Base-by-base conservation (phyloP, 2,113 vertebrate genomes). In the Zootoca vivipara region DNA sequence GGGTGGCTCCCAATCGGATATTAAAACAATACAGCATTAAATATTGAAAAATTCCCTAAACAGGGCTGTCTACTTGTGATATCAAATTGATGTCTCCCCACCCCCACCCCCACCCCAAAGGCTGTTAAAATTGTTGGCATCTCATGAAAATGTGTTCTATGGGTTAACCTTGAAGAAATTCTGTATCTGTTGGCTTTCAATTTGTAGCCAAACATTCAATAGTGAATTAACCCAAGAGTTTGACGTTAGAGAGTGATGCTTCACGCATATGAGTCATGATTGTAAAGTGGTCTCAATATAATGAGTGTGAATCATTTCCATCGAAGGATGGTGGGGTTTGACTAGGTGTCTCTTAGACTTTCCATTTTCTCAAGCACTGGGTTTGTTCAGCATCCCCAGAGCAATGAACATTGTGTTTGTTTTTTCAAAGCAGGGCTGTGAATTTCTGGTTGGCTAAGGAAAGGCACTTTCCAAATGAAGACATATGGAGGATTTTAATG, bases 401-500 rank as follows among this genome's bases (percentile, higher is more conserved):
- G 83, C 0, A 0, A 69, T 79, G 30, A 67, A 90, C 85, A 62
- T 85, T 87, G 82, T 89, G 26, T 22, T 64, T n/a, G 7, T 70
- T 42, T 35, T 62, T 78, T 93, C 93, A 94, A 92, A 93, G 91
- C 83, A 87, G 83, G 85, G 33, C 91, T 94, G 64, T 92, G 93
- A 94, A 89, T 88, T 94, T 79, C 90, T 91, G 89, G 85, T 91
- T 95, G 52, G 65, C 77, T 52, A 77, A 79, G 52, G 92, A 93
- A 93, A 73, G 85, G 89, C 89, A 28, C 78, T 94, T 89, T 81
- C 72, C 64, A 94, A 89, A 92, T 83, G 67, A 93, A 93, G 93
- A 87, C 75, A 58, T 85, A 74, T 65, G 90, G 72, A 88, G 52
- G 78, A 73, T 73, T 94, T 89, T 90, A 86, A 91, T 88, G 89